Conservation (phyloP, 2,113 vertebrate species). For the Aleadryas rufinucha region DNA sequence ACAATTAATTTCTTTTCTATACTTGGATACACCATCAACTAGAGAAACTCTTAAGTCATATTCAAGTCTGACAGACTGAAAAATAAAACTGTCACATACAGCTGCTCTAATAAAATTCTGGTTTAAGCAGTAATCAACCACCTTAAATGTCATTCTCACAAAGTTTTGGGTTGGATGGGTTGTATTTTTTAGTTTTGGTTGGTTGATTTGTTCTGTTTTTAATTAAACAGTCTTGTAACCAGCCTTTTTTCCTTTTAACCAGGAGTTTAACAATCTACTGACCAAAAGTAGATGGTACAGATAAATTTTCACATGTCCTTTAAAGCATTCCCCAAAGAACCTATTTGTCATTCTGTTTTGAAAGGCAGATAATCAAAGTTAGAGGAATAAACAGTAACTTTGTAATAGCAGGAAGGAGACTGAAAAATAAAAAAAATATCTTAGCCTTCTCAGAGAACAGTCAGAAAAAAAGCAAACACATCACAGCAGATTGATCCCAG, state of each 20-base stretch:
- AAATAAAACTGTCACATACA: neutral
- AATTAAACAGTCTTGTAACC: neutral
- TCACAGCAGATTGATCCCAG: neutral
- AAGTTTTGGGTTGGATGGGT: neutral
- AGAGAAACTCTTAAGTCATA: neutral
- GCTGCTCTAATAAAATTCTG: neutral
- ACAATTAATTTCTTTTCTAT: neutral
- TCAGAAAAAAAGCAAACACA: neutral
- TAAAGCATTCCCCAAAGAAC: neutral
- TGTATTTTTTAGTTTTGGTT: neutral
- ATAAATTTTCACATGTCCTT: neutral
- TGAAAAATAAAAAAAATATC: neutral
- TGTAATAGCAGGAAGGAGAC: neutral
- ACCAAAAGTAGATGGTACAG: neutral
- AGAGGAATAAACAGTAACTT: neutral
- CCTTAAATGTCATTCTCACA: neutral
- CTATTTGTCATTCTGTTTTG: neutral
- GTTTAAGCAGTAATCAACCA: neutral
- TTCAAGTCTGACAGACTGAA: neutral
- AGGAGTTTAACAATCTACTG: neutral
- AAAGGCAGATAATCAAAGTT: neutral
- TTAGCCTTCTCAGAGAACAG: neutral
- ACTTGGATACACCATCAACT: neutral
- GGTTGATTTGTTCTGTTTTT: neutral
- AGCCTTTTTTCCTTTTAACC: neutral